phyloP scores from a whole-genome alignment of 2,888 invertebrate species.

The Rambutsinella grinnellia region DNA sequence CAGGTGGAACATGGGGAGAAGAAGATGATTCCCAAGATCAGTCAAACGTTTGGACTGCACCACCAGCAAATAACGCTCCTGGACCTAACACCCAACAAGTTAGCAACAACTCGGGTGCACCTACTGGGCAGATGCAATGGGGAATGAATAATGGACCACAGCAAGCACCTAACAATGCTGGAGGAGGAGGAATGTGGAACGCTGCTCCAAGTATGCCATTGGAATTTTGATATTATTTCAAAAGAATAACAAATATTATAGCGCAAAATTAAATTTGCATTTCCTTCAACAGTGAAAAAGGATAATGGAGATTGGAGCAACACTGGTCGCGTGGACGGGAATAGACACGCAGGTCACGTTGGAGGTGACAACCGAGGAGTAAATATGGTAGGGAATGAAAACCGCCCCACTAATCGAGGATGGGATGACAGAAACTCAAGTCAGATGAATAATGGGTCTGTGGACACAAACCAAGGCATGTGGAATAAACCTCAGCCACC shows the following conservation, averaged over 20 bases:
- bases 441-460: constrained; percentile 60
- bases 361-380: constrained; percentile 57
- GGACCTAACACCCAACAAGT: constrained; percentile 69
- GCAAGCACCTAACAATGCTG: constrained; percentile 40
- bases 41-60: constrained; percentile 90
- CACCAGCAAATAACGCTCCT: constrained; percentile 74
- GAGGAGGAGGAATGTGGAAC: constrained; percentile 61
- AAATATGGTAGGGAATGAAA: constrained; percentile 53
- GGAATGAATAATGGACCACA: constrained; percentile 67
- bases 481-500: constrained; percentile 64
- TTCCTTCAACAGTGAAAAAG: constrained; percentile 54
- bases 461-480: constrained; percentile 62
- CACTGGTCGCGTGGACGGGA: constrained; percentile 49
- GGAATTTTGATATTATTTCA: too few species aligned
- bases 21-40: constrained; percentile 88
- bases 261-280: too few species aligned
- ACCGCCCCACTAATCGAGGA: constrained; percentile 52
- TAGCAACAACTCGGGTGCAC: constrained; percentile 69
- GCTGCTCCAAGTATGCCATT: constrained; percentile 57
- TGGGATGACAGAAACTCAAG: constrained; percentile 59
- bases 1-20: constrained; percentile 95
- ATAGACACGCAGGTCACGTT: constrained; percentile 51
- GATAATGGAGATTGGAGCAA: constrained; percentile 51
- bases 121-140: constrained; percentile 71
- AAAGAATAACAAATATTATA: too few species aligned